phyloP scores from a whole-genome alignment of 2,797 vertebrate species.

The Esox lucius region DNA sequence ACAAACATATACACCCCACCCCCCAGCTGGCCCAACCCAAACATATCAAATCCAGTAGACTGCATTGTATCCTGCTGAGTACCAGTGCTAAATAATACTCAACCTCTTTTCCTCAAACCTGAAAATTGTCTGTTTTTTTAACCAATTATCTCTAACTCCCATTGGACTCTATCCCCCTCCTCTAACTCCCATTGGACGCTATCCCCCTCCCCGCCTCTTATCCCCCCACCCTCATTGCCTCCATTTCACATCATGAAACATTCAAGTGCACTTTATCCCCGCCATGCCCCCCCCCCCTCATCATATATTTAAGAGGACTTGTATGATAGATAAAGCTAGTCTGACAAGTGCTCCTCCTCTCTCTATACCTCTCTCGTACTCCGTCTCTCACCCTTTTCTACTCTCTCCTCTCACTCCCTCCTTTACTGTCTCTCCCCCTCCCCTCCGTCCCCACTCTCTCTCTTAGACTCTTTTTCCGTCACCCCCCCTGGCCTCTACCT shows the following conservation, averaged over 20 bases:
- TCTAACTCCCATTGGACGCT: too few relatives aligned
- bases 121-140: neutral
- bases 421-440: neutral
- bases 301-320: slow-evolving; percentile 15
- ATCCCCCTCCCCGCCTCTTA: too few relatives aligned
- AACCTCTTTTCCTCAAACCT: neutral
- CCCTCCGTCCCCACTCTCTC: neutral
- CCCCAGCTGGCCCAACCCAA: too few relatives aligned
- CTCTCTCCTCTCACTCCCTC: too few relatives aligned
- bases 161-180: neutral
- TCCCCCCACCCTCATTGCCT: neutral
- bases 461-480: neutral
- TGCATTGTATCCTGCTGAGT: neutral
- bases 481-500: neutral
- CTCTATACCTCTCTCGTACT: neutral
- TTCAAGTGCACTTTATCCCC: slow-evolving; percentile 11
- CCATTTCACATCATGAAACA: slow-evolving; percentile 18
- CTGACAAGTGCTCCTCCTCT: too few relatives aligned
- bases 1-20: too few relatives aligned
- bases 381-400: neutral
- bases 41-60: too few relatives aligned
- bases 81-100: neutral
- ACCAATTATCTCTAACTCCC: neutral
- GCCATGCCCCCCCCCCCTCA: neutral
- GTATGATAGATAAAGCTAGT: neutral